Evolutionary conservation across 2,113 vertebrate species (phyloP).

Genomic region (Phaethornis superciliosus): DNA sequence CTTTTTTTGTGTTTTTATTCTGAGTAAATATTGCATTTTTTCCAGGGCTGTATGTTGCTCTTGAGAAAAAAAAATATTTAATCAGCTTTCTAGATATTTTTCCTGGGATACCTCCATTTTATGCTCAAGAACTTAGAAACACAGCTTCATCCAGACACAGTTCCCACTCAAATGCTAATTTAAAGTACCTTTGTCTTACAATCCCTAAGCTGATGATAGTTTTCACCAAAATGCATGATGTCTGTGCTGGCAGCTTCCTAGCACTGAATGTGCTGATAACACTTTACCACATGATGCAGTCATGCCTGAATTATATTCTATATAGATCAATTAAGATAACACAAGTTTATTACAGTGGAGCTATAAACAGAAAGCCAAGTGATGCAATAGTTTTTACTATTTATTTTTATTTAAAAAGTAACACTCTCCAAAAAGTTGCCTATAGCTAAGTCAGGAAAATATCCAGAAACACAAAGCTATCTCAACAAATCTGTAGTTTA

Average conservation of each 20-base stretch:
- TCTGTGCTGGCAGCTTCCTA: not conserved
- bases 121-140: not conserved
- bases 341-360: not conserved
- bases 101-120: not conserved
- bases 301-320: not conserved
- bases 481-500: not conserved
- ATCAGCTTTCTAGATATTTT: not conserved
- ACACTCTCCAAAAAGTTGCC: not conserved
- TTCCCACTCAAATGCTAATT: not conserved
- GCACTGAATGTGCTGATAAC: not conserved
- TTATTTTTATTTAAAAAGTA: slow-evolving; percentile 7
- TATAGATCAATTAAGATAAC: not conserved
- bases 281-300: not conserved
- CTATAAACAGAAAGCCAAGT: not conserved
- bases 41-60: not conserved
- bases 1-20: not conserved
- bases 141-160: not conserved
- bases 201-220: not conserved
- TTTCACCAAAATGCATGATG: not conserved
- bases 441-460: not conserved
- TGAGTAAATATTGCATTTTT: not conserved
- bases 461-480: not conserved
- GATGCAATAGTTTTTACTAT: not conserved
- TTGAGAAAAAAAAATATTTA: not conserved
- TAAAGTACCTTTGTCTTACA: not conserved